These are phyloP conservation scores for Masnerella sp. DNA, from an alignment of 2,888 invertebrate species.

Conservation along the genomic window DNA sequence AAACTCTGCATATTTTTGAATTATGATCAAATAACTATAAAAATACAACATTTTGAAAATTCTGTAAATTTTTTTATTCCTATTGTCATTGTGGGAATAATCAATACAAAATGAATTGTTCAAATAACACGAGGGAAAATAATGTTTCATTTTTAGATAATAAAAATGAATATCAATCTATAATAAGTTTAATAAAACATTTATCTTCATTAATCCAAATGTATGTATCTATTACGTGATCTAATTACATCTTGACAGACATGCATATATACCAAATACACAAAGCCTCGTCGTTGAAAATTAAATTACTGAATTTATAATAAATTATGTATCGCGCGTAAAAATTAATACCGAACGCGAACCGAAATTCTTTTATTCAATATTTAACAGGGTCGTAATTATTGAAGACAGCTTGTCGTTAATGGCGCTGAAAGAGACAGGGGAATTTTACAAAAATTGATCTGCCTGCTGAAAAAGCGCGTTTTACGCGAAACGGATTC, in stretches of 20 bases:
- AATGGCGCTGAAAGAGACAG: no score
- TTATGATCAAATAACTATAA: no score
- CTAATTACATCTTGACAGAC: slow-evolving; percentile 44
- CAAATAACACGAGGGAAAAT: no score
- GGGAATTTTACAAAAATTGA: no score
- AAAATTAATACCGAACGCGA: background rate
- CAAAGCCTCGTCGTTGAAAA: background rate
- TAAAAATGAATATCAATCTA: slow-evolving; percentile 12
- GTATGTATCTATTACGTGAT: slow-evolving; percentile 45
- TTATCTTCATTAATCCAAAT: slow-evolving; percentile 33
- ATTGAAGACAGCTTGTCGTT: background rate
- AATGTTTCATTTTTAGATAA: slow-evolving; percentile 3
- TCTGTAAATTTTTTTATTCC: no score
- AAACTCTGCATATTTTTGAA: no score
- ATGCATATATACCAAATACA: slow-evolving; percentile 29
- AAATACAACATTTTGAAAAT: no score
- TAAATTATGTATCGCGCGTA: background rate
- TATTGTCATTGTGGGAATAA: no score
- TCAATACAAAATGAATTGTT: no score
- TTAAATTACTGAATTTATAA: slow-evolving; percentile 23
- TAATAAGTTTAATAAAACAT: slow-evolving; percentile 31
- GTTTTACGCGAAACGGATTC: background rate
- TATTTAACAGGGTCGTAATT: slow-evolving; percentile 1
- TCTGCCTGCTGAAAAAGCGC: background rate
- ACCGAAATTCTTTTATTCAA: background rate